Base-by-base conservation (phyloP, 2,888 invertebrate genomes). In the Escarpia spicata region DNA sequence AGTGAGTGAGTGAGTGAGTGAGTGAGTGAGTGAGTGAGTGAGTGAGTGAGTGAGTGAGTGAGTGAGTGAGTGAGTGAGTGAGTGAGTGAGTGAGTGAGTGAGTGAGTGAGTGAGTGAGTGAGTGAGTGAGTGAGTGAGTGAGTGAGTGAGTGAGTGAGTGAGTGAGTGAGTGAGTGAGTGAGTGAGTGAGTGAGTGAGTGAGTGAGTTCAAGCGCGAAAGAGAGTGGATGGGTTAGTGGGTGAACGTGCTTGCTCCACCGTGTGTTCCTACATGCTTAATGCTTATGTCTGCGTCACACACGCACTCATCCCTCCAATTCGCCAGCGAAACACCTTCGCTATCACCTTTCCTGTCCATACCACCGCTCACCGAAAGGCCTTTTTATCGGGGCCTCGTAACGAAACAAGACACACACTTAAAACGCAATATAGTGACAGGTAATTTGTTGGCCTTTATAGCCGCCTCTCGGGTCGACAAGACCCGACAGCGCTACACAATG, bases 21-120 rank as follows among this genome's bases (percentile, higher is more conserved):
- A 90, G 3, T 90, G 43, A 90, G 92, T 90, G 43, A 90, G 92
- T 90, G 2, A 90, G 90, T 90, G 43, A 90, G 92, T 90, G 2
- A 60, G 58, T 91, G 31, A 60, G 91, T 91, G 75, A 60, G 91
- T 91, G 75, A 60, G 58, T 75, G 43, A 43, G 92, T 90, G n/a
- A 90, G 92, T 92, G 43, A 60, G 90, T 92, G 37, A 91, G 93
- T 92, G 91, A 91, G 93, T 92, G 75, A 92, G 92, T 90, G 19
- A 91, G 92, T 58, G n/a, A 37, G 92, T 92, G 15, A 90, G 92
- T 92, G n/a, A 26, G 60, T 6, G 15, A 26, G 60, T 1, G 4
- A 26, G 60, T 6, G 15, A 26, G 91, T 12, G 44, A 91, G 93
- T 91, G 75, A 75, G 92, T 60, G 44, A 75, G 93, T 91, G 92